Base-by-base conservation (phyloP, 1,140 invertebrate species). In the Penaeus indicus region DNA sequence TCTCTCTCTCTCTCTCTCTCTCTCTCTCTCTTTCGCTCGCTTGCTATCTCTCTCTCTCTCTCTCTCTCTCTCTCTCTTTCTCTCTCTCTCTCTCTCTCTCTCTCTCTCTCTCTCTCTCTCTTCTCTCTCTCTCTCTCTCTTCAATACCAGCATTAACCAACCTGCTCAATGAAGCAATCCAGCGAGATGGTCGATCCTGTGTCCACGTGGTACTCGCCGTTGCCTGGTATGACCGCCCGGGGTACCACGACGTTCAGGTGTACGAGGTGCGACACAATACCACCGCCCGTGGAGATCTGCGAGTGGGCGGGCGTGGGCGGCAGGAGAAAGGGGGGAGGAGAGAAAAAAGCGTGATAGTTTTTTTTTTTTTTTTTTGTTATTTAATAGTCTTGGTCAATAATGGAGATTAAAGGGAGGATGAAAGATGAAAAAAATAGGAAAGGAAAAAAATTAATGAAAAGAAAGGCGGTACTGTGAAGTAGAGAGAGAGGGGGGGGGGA, bases 91-190 rank as follows among this genome's bases (percentile, higher is more conserved):
- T 16, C 16, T 2, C 54, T 16, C 54, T 16, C 16, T 2, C 54
- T 16, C 16, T 16, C 11, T 16, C 16, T 16, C 11, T 0, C 11
- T 13, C 47, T 13, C 11, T 13, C 47, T 0, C 11, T 13, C 11
- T 4, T 4, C 47, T 13, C 7, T 22, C 38, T 5, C n/a, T n/a
- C 19, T 8, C 18, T 18, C 72, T 27, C 42, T 32, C 13, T 5
- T 1, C 27, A 10, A 25, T 13, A 32, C 72, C 38, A 42, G 38
- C 4, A 75, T 7, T 75, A 3, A 19, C 72, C 94, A 93, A 97
- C 97, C 95, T 97, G 97, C 93, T 97, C 96, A 93, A 97, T 97
- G 92, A 97, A 96, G 94, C 97, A 97, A 91, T 97, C 96, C 91
- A 97, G 95, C 93, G 96, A 96, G 93, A 97, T 97, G 91, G 97